These are phyloP conservation scores for Empis livida DNA, from an alignment of 2,888 invertebrate species.

Conservation along the genomic window DNA sequence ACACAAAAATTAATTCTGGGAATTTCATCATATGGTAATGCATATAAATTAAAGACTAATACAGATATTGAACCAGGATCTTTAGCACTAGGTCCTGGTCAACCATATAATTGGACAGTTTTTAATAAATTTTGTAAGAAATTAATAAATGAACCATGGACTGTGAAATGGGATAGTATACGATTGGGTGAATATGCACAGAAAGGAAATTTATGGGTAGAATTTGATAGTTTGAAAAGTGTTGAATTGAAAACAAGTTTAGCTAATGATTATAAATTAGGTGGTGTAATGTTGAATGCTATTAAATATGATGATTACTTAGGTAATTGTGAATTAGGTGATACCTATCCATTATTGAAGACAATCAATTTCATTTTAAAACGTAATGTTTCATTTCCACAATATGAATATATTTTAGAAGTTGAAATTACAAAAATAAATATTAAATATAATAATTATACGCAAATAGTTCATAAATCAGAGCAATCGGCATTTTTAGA, in stretches of 20 bases:
- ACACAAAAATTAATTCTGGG: not conserved
- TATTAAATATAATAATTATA: not conserved
- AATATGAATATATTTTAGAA: not conserved
- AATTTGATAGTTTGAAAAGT: not conserved
- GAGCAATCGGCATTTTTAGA: not conserved
- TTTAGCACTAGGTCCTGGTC: too few species aligned
- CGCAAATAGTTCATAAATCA: not conserved
- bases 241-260: not conserved
- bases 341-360: not conserved
- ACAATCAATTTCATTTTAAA: not conserved
- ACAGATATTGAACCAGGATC: too few species aligned
- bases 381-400: not conserved
- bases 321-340: not conserved
- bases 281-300: not conserved
- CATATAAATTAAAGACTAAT: not conserved
- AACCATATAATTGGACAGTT: not conserved
- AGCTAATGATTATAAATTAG: not conserved
- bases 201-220: not conserved
- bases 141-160: not conserved
- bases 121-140: not conserved
- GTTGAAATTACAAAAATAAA: not conserved
- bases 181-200: not conserved
- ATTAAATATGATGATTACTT: not conserved
- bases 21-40: not conserved
- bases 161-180: not conserved